phyloP scores from a whole-genome alignment of 2,797 vertebrate species.

The Brotogeris chrysoptera region DNA sequence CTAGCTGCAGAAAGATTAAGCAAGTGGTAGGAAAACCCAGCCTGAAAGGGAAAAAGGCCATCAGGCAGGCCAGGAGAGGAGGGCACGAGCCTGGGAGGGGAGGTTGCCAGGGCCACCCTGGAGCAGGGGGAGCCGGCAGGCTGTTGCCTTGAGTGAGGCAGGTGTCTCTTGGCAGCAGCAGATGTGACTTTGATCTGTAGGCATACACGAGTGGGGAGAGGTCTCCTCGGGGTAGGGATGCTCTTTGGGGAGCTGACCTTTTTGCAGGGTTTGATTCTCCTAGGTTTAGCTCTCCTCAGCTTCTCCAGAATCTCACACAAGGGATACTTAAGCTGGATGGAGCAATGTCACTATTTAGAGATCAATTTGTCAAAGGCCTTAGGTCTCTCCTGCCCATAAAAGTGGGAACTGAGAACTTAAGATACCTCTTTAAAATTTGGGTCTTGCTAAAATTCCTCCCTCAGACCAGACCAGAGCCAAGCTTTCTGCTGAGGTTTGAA shows the following conservation, averaged over 20 bases:
- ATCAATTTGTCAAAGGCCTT: neutral
- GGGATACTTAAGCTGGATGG: neutral
- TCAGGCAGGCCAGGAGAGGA: neutral
- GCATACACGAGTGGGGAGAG: neutral
- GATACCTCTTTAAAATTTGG: neutral
- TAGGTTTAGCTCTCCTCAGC: neutral
- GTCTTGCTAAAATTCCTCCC: constrained; percentile 1
- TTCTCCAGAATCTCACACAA: neutral
- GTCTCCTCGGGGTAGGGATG: neutral
- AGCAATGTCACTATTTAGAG: neutral
- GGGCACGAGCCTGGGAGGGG: neutral
- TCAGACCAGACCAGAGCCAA: neutral
- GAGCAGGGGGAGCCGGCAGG: neutral
- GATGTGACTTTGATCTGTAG: constrained; percentile 6
- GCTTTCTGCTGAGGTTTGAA: constrained; percentile 21
- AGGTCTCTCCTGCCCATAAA: neutral
- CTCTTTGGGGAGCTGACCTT: neutral
- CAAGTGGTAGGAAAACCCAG: neutral
- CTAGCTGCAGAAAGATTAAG: neutral
- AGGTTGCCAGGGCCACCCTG: neutral
- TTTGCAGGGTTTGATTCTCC: neutral
- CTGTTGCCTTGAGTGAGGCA: neutral
- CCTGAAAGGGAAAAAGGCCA: neutral
- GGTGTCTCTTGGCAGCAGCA: constrained; percentile 16
- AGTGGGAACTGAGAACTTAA: neutral